A percentile compares a stretch with the other conserved stretches of the same genome.
phyloP scores from a whole-genome alignment of 37 sponge, comb jelly and placozoan genomes.

The Halichondria panicea region DNA sequence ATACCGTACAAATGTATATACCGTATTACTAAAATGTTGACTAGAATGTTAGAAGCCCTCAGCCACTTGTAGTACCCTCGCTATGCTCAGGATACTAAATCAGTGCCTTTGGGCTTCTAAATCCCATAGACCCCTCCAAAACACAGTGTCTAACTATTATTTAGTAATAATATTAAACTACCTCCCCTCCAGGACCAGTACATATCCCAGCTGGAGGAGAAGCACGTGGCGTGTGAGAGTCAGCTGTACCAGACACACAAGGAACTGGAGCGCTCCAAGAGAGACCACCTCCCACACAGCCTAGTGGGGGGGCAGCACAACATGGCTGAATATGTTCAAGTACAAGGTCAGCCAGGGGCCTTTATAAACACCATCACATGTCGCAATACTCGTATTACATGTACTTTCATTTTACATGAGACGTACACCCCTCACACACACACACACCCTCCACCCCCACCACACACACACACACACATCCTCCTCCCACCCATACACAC shows the following conservation, averaged over 20 bases:
- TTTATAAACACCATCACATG: too few relatives aligned
- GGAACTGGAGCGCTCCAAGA: constrained; percentile 44
- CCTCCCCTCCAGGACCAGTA: constrained; percentile 24
- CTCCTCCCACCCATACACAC: neutral
- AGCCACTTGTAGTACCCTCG: too few relatives aligned
- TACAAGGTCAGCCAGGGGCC: constrained; percentile 22
- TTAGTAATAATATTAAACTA: too few relatives aligned
- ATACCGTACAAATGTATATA: too few relatives aligned
- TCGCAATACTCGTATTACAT: too few relatives aligned
- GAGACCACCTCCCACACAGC: too few relatives aligned
- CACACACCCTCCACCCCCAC: constrained; percentile 7
- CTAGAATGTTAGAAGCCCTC: too few relatives aligned
- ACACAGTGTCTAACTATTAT: too few relatives aligned
- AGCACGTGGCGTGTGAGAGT: constrained; percentile 10
- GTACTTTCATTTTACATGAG: neutral
- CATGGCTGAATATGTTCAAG: constrained; percentile 15
- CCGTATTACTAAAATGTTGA: too few relatives aligned
- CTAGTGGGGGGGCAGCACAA: neutral
- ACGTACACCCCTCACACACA: neutral
- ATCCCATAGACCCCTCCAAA: too few relatives aligned
- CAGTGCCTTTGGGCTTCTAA: too few relatives aligned
- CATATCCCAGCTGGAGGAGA: constrained; percentile 31
- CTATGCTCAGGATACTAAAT: too few relatives aligned
- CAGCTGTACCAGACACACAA: constrained; percentile 24
- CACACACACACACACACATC: constrained; percentile 14